phyloP scores from a whole-genome alignment of 2,888 invertebrate species.

The Miltochrista miniata region DNA sequence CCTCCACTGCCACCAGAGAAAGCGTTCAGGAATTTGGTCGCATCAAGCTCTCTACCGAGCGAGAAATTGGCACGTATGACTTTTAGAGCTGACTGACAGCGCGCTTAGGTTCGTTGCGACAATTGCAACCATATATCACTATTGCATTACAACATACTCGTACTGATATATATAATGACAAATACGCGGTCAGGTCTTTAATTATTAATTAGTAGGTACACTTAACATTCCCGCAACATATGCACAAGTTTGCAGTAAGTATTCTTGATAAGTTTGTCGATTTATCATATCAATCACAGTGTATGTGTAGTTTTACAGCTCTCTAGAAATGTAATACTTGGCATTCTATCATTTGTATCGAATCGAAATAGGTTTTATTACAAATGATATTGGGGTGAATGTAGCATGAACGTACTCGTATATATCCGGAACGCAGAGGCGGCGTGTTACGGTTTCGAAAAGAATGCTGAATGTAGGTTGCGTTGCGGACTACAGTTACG shows the following conservation, averaged over 20 bases:
- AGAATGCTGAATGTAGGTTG: conserved; percentile 83
- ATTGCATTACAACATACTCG: background rate
- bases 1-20: conserved; percentile 62
- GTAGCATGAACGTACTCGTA: conserved; percentile 55
- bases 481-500: conserved; percentile 78
- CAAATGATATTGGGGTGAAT: conserved; percentile 66
- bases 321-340: conserved; percentile 75
- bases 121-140: background rate
- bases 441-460: conserved; percentile 82
- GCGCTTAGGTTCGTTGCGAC: background rate
- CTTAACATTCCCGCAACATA: background rate
- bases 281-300: conserved; percentile 59
- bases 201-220: background rate
- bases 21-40: conserved; percentile 80
- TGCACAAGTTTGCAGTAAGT: conserved; percentile 13
- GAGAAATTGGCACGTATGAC: conserved; percentile 40
- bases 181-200: no score
- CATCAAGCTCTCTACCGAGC: conserved; percentile 52
- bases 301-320: conserved; percentile 66
- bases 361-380: conserved; percentile 70
- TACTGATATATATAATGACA: background rate
- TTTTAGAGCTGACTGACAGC: conserved; percentile 33
- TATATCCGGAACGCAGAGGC: conserved; percentile 80
- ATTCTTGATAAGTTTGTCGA: conserved; percentile 43
- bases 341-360: conserved; percentile 54